Evolutionary conservation across 2,797 vertebrate species (phyloP).

Genomic region (Xiphophorus birchmanni): DNA sequence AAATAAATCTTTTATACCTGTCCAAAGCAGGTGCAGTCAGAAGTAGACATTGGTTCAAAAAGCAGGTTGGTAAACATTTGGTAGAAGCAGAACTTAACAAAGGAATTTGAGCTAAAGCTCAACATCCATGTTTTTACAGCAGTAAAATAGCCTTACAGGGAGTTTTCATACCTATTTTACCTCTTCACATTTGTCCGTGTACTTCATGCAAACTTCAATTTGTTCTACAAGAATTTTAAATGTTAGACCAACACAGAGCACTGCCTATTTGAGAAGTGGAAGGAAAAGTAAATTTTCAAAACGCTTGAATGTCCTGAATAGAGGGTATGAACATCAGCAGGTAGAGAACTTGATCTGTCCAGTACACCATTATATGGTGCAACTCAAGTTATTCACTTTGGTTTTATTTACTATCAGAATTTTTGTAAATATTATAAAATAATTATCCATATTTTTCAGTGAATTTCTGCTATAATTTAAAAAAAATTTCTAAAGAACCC

Average conservation of each 20-base stretch:
- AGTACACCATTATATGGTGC: neutral
- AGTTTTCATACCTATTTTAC: neutral
- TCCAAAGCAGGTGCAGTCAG: constrained; percentile 25
- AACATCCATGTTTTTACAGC: neutral
- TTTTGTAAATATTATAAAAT: neutral
- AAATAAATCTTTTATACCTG: constrained; percentile 49
- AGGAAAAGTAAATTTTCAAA: neutral
- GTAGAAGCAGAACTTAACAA: constrained; percentile 1
- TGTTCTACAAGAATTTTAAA: neutral
- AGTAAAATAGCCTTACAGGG: neutral
- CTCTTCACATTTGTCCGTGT: neutral
- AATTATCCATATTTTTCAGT: neutral
- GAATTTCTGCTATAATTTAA: neutral
- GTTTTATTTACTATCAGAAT: neutral
- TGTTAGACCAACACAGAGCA: neutral
- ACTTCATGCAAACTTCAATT: neutral
- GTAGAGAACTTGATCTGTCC: neutral
- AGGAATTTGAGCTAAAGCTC: neutral
- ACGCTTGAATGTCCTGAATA: neutral
- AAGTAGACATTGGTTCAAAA: constrained; percentile 1
- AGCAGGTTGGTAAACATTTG: constrained; percentile 9
- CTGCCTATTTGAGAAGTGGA: neutral
- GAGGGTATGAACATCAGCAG: neutral
- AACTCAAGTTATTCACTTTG: neutral
- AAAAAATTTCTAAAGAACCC: neutral